Evolutionary conservation across 2,888 invertebrate species (phyloP), one percentile per base, ranked within the genome.

Genomic region (Chironomus tentans): DNA sequence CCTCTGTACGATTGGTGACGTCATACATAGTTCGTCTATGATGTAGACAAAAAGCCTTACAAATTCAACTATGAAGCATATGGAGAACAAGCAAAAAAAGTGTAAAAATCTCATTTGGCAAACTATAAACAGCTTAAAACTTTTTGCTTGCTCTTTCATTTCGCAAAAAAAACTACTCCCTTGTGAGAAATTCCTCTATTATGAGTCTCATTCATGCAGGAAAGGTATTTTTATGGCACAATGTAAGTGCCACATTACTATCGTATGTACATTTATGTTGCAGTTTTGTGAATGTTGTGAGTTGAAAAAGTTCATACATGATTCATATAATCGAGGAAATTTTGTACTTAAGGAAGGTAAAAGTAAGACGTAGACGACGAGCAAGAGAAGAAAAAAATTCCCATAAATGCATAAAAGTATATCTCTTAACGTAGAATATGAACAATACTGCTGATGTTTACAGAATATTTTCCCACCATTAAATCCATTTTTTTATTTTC

Each of bases 81-180:
- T 15, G n/a, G 56, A 56, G 4, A n/a, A 15, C 56, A 56, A n/a
- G 15, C n/a, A n/a, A 15, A 56, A n/a, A 56, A 3, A 18, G 71
- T 56, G 71, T 56, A 46, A 50, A 71, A 56, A 71, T 71, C 70
- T 71, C 56, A 18, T 46, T 70, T 71, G 18, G 48, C 71, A n/a
- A 71, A 71, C 71, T 24, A 22, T 71, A 71, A 71, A 71, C 71
- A 71, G 71, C 71, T 71, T 71, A 71, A 56, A 56, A 56, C n/a
- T n/a, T 56, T 56, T 56, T 56, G n/a, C 18, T n/a, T 56, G n/a
- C 56, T 56, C 15, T 56, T 56, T n/a, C 56, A 15, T 15, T 56
- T 15, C 38, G 38, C 4, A 38, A 38, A 38, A 38, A 38, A 38
- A 38, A 24, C 38, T 0, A 38, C 38, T 38, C 38, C 38, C 38